Conservation (phyloP, 1,140 invertebrate species). For the Drosophila sulfurigaster region DNA sequence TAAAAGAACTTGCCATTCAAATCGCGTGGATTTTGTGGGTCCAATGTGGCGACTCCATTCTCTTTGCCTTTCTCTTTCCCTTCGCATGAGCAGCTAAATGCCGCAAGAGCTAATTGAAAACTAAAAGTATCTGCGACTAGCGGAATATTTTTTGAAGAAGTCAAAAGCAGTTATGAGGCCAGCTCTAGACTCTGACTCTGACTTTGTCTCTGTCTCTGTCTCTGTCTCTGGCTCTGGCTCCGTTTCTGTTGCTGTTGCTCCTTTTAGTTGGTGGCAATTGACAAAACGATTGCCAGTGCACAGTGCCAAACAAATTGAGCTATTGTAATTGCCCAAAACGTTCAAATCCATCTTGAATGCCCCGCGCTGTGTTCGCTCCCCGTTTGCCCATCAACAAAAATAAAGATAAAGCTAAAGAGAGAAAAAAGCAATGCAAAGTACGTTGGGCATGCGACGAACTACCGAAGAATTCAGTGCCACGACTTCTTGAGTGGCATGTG, state of each 20-base stretch:
- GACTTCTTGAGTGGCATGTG: constrained; percentile 81
- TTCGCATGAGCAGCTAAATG: constrained; percentile 15
- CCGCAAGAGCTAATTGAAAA: constrained; percentile 59
- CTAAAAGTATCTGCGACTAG: constrained; percentile 27
- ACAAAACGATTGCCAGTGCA: constrained; percentile 67
- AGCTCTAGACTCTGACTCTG: constrained; percentile 6
- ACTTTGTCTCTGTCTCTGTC: not conserved
- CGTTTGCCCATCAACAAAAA: not conserved
- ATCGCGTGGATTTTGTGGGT: not conserved
- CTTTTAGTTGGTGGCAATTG: constrained; percentile 40
- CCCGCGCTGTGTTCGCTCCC: not conserved
- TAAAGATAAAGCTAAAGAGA: not conserved
- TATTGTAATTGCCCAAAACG: constrained; percentile 81
- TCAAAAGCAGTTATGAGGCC: constrained; percentile 27
- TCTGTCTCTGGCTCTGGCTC: not conserved
- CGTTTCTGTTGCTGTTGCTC: not conserved
- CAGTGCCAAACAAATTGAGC: constrained; percentile 74
- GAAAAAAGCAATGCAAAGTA: constrained; percentile 44
- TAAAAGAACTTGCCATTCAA: not conserved
- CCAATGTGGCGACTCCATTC: constrained; percentile 39
- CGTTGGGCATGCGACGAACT: constrained; percentile 51
- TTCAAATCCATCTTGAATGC: constrained; percentile 73
- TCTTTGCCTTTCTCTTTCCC: constrained; percentile 68
- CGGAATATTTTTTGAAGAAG: constrained; percentile 25
- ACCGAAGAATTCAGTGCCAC: constrained; percentile 67